Evolutionary conservation across 2,797 vertebrate species (phyloP).

Genomic region (Sternarchorhynchus goeldii): DNA sequence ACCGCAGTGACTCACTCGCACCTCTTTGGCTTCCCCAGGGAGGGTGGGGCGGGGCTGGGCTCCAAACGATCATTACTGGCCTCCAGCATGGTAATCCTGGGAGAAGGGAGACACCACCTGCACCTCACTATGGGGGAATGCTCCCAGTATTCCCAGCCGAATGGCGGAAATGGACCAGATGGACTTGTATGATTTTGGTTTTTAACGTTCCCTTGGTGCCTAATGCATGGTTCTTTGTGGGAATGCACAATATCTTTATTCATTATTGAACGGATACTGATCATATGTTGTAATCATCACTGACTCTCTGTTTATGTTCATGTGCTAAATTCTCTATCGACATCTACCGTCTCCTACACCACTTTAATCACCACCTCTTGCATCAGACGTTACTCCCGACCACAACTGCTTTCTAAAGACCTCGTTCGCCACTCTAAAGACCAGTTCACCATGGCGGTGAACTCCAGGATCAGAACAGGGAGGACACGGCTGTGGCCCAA

Average conservation of each 20-base stretch:
- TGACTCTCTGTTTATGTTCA: not conserved
- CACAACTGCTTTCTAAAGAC: conserved; percentile 12
- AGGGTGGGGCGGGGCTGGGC: not conserved
- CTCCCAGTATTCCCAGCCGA: not conserved
- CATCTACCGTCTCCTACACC: not conserved
- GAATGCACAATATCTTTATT: no score
- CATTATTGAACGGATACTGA: no score
- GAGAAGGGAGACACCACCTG: not conserved
- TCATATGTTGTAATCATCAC: no score
- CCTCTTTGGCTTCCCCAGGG: conserved; percentile 38
- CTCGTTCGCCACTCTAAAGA: conserved; percentile 9
- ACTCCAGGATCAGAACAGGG: no score
- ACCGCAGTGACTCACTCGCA: conserved; percentile 34
- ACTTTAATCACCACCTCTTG: not conserved
- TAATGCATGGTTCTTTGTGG: no score
- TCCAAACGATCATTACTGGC: not conserved
- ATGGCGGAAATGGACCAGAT: not conserved
- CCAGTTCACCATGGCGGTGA: conserved; percentile 32
- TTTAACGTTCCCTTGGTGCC: no score
- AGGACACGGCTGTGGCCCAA: no score
- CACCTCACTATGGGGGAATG: not conserved
- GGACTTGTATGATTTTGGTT: no score
- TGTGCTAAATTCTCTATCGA: not conserved
- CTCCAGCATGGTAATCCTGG: not conserved
- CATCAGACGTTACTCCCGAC: not conserved